These are phyloP conservation scores for Sitophilus oryzae DNA, from an alignment of 1,140 invertebrate species.

Conservation along the genomic window DNA sequence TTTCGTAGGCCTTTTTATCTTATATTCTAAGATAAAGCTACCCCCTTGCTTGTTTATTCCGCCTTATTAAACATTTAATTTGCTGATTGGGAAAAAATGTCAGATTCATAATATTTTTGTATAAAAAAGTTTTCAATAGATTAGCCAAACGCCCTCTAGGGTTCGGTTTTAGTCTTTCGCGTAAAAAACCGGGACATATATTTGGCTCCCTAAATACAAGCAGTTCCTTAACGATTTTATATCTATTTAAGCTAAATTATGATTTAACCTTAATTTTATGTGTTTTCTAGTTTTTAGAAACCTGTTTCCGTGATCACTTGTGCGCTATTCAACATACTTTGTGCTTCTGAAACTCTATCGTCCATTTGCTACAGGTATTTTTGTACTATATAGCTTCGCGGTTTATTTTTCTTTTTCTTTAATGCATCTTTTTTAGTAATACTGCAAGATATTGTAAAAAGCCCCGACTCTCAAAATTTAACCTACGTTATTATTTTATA, in stretches of 20 bases:
- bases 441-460: conserved; percentile 10
- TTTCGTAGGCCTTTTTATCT: conserved; percentile 14
- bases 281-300: conserved; percentile 16
- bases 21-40: conserved; percentile 8
- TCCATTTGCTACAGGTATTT: conserved; percentile 3
- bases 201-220: conserved; percentile 23
- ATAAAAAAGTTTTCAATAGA: neutral
- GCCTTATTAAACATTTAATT: conserved; percentile 8
- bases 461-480: conserved; percentile 21
- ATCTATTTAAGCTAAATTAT: conserved; percentile 16
- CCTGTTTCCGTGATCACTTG: conserved; percentile 16
- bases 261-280: conserved; percentile 19
- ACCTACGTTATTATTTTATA: conserved; percentile 15
- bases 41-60: conserved; percentile 13
- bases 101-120: conserved; percentile 4
- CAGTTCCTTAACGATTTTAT: conserved; percentile 6
- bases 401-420: neutral
- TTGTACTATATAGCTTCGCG: conserved; percentile 24
- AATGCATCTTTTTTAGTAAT: conserved; percentile 9
- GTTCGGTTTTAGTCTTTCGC: neutral
- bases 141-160: neutral
- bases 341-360: conserved; percentile 9
- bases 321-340: conserved; percentile 14
- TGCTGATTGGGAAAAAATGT: conserved; percentile 7
- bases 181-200: neutral